phyloP scores from a whole-genome alignment of 2,888 invertebrate species.

The Yponomeuta sedellus region DNA sequence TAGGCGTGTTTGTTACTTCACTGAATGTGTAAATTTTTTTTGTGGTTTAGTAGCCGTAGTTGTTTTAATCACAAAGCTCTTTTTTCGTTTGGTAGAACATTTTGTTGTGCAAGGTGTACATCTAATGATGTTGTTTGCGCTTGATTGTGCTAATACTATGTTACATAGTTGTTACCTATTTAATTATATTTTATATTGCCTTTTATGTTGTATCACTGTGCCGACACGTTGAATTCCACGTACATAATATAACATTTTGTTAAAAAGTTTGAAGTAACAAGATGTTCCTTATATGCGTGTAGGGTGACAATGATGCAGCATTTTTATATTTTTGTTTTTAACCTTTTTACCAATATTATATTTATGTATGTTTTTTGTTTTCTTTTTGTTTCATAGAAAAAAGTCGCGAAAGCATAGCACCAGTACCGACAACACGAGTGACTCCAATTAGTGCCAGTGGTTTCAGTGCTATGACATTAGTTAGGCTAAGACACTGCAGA shows the following conservation, averaged over 20 bases:
- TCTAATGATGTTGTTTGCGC: slow-evolving; percentile 54
- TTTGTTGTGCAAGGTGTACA: slow-evolving; percentile 25
- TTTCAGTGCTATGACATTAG: slow-evolving; percentile 33
- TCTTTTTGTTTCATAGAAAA: slow-evolving; percentile 71
- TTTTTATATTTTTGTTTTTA: slow-evolving; percentile 24
- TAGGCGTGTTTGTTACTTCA: neutral
- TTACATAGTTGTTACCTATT: slow-evolving; percentile 31
- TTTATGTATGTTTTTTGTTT: slow-evolving; percentile 44
- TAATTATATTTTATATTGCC: slow-evolving; percentile 34
- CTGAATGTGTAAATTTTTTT: neutral
- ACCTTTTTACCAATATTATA: slow-evolving; percentile 33
- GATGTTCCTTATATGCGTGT: neutral
- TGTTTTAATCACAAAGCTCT: neutral
- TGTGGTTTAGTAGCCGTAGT: neutral
- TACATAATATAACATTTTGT: no score
- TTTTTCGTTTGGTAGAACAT: slow-evolving; percentile 6
- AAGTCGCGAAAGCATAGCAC: slow-evolving; percentile 69
- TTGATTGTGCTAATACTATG: slow-evolving; percentile 36
- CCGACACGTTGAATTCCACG: neutral
- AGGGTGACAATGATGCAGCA: neutral
- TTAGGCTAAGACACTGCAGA: slow-evolving; percentile 27
- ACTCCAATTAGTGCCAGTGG: slow-evolving; percentile 62
- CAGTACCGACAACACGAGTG: slow-evolving; percentile 67
- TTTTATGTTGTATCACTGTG: slow-evolving; percentile 31
- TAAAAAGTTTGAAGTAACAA: neutral